A percentile compares a stretch with the other conserved stretches of the same genome.
Evolutionary conservation across 2,797 vertebrate genomes (phyloP).

Genomic region (Allenopithecus nigroviridis): DNA sequence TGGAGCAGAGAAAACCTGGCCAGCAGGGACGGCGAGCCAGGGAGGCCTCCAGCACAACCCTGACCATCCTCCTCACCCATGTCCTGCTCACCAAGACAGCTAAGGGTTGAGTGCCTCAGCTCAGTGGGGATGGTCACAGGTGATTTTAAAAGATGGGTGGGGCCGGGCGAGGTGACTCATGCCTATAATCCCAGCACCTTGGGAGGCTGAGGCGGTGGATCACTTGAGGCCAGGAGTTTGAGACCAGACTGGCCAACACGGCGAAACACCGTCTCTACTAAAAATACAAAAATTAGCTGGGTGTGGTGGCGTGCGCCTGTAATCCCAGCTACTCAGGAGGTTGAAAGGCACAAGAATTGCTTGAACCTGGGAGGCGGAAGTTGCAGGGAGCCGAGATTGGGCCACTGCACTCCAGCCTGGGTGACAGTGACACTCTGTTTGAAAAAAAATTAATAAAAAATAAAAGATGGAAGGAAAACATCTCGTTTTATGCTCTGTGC

Average conservation of each 20-base stretch:
- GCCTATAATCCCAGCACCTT: neutral
- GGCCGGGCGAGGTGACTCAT: neutral
- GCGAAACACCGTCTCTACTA: neutral
- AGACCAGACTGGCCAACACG: neutral
- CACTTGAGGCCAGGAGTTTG: neutral
- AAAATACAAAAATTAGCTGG: neutral
- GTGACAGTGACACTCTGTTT: neutral
- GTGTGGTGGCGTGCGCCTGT: neutral
- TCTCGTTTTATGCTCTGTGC: neutral
- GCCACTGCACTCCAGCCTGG: neutral
- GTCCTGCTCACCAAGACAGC: neutral
- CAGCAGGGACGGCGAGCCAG: neutral
- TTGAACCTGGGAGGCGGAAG: neutral
- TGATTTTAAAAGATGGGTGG: neutral
- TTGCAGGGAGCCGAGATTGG: neutral
- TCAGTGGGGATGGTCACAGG: accelerated
- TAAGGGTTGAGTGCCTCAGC: neutral
- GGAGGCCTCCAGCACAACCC: no score
- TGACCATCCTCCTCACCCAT: no score
- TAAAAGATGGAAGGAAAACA: neutral
- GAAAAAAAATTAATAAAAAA: neutral
- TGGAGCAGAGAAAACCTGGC: neutral
- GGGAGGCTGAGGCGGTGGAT: neutral
- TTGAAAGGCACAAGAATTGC: neutral
- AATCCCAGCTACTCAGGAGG: neutral